Evolutionary conservation across 2,113 vertebrate species (phyloP), one percentile per base, ranked within the genome.

Genomic region (Bubo blakistoni): DNA sequence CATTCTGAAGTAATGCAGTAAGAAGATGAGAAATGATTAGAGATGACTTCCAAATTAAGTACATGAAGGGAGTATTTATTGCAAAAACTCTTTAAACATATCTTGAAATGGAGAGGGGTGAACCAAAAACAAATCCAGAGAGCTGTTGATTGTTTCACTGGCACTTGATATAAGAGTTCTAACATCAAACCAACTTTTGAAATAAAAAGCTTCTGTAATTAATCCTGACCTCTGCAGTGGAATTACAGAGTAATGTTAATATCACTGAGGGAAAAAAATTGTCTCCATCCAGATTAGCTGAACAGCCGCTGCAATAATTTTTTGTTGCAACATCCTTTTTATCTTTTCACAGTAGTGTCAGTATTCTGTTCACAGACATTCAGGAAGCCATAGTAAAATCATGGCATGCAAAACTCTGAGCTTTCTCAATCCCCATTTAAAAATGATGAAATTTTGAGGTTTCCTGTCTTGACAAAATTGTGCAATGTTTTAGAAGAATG

Each of bases 1-100:
- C 83, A 97, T 97, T 96, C 95, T 96, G 81, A 86, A 97, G 86
- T 78, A 93, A 91, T 97, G 92, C 65, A 92, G 52, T 84, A 83
- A 95, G 67, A 91, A 88, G 72, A 96, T 92, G 86, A 93, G 91
- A 73, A 96, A 90, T 55, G 3, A 92, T 94, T 92, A 90, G 92
- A 73, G 44, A 88, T 85, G 52, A 63, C 92, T 95, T 96, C 86
- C 32, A 92, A 80, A 90, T 91, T 61, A 89, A 96, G 70, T 90
- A 47, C 84, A 88, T 92, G 81, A 94, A 96, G 70, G 72, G 73
- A 81, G 83, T 94, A 77, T 78, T 86, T 80, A 87, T 62, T 94
- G 81, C 86, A 83, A 40, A 70, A 71, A 61, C 58, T 92, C 89
- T 90, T 96, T 81, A 89, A 95, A 57, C 42, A 1, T 89, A 71